These are phyloP conservation scores for Gephyroberyx darwinii DNA, from an alignment of 2,797 vertebrate species.

Conservation along the genomic window DNA sequence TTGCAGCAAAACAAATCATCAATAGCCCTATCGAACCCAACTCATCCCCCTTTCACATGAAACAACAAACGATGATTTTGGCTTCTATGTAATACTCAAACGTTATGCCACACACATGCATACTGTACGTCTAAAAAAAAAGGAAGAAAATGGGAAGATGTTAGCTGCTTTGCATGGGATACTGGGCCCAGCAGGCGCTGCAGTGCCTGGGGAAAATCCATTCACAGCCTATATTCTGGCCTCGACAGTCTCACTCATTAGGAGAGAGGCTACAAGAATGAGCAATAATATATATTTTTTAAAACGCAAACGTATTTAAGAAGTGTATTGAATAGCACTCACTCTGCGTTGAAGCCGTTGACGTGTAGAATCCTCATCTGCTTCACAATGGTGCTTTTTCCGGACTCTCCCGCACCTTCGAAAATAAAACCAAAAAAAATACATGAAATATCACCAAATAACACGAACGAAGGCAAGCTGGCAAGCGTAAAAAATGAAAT, in stretches of 20 bases:
- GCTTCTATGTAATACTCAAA: conserved; percentile 53
- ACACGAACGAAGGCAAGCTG: conserved; percentile 16
- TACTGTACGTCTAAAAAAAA: conserved; percentile 39
- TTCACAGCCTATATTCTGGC: conserved; percentile 62
- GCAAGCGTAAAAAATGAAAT: conserved; percentile 12
- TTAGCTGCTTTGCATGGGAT: conserved; percentile 88
- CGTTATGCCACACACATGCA: conserved; percentile 41
- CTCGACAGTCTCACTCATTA: conserved; percentile 56
- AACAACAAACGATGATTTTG: conserved; percentile 68
- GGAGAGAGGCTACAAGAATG: conserved; percentile 23
- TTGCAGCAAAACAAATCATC: conserved; percentile 81
- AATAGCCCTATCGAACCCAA: conserved; percentile 76
- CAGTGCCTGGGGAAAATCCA: conserved; percentile 82
- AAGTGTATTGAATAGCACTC: conserved; percentile 76
- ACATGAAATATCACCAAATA: conserved; percentile 40
- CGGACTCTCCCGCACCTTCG: conserved; percentile 98
- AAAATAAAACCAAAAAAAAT: conserved; percentile 51
- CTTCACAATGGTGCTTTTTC: conserved; percentile 99
- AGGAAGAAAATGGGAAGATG: conserved; percentile 54
- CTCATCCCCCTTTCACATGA: conserved; percentile 71
- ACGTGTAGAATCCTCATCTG: conserved; percentile 99
- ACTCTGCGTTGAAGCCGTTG: conserved; percentile 99
- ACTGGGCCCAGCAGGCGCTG: conserved; percentile 88
- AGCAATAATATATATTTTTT: conserved; percentile 4
- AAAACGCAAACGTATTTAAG: conserved; percentile 23